A percentile compares a stretch with the other conserved stretches of the same genome.
Conservation (phyloP, 2,797 vertebrate genomes). For the Thripadectes ignobilis region DNA sequence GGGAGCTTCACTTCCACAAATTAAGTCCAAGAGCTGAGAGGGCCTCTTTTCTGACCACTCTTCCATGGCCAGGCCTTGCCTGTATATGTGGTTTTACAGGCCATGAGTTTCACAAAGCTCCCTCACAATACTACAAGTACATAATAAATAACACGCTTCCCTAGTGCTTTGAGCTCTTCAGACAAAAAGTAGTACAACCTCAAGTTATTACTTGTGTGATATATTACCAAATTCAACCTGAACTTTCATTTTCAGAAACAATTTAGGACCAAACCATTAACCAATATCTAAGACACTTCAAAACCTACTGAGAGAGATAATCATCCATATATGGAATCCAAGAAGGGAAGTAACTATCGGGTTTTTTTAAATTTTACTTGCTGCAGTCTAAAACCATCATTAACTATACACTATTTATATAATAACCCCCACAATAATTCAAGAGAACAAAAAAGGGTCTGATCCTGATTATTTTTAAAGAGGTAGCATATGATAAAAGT, state of each 20-base stretch:
- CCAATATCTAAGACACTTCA: background rate
- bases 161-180: background rate
- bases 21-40: no score
- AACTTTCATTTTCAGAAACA: background rate
- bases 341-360: background rate
- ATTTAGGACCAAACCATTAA: background rate
- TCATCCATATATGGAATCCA: background rate
- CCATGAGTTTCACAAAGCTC: background rate
- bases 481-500: background rate
- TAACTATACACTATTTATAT: background rate
- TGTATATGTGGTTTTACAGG: background rate
- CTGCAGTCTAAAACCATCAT: background rate
- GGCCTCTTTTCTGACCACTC: background rate
- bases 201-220: background rate
- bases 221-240: background rate
- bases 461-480: background rate
- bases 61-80: background rate
- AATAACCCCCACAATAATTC: background rate
- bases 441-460: background rate
- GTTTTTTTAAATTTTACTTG: background rate
- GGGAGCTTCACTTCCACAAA: background rate
- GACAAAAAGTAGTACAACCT: background rate
- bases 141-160: background rate
- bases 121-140: background rate
- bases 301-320: background rate